phyloP scores from a whole-genome alignment of 2,113 vertebrate genomes.

The Antechinus stuartii region DNA sequence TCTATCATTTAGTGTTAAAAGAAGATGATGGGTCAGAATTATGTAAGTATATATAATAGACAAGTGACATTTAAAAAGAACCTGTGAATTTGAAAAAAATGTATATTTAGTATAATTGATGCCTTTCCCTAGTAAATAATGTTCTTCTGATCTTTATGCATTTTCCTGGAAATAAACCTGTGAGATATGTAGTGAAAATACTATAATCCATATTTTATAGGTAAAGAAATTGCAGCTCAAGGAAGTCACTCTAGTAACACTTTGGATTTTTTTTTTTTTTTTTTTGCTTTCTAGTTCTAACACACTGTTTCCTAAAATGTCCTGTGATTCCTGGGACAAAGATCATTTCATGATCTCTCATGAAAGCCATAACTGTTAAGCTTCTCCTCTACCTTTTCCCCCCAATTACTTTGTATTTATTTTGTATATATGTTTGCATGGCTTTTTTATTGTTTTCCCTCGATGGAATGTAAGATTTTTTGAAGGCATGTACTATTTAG shows the following conservation, averaged over 20 bases:
- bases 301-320: neutral
- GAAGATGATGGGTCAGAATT: neutral
- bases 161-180: neutral
- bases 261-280: neutral
- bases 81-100: neutral
- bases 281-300: neutral
- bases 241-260: neutral
- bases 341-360: neutral
- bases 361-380: neutral
- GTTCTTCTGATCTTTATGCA: neutral
- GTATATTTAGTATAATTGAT: neutral
- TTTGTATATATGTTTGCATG: neutral
- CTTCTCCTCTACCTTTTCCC: neutral
- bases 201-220: neutral
- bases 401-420: neutral
- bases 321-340: neutral
- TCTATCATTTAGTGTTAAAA: neutral
- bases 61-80: neutral
- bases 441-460: neutral
- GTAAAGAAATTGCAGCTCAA: neutral
- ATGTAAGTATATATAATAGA: neutral
- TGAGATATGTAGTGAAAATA: neutral
- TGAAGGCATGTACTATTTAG: neutral
- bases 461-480: neutral
- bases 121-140: neutral